Evolutionary conservation across 1,140 invertebrate genomes (phyloP), one percentile per base, ranked within the genome.

Genomic region (Coboldia fuscipes): DNA sequence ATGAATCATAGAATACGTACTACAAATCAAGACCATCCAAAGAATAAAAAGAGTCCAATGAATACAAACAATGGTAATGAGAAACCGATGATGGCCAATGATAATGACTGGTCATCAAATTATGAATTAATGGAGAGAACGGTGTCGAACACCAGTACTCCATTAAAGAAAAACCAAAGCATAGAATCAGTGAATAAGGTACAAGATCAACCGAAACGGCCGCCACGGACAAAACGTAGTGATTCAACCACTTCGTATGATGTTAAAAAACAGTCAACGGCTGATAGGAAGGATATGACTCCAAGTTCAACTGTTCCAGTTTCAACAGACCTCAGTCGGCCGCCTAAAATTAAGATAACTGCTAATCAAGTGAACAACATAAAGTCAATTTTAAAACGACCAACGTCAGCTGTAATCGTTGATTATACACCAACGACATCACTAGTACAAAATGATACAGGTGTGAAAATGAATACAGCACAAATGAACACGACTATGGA

Each of bases 371-470:
- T 47, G 30, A 47, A 14, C 43, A 46, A 19, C 39, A 62, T 62
- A 45, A 76, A 74, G 53, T 75, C 72, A 15, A 75, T 75, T 42
- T 50, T 75, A 38, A 75, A 75, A 50, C 73, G 75, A 48, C 68
- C 68, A 15, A 24, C 44, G 8, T 48, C 47, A 4, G 10, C 27
- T 10, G 9, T 15, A 13, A 29, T n/a, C n/a, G n/a, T n/a, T n/a
- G n/a, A 29, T 15, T 13, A 29, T 5, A 29, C n/a, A 29, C 27
- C 27, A 12, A 23, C 6, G 6, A 23, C 12, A 6, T 8, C 27
- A 29, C 8, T 29, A n/a, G n/a, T n/a, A 29, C 14, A 29, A 7
- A 24, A 24, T 24, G 14, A 29, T n/a, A n/a, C n/a, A n/a, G n/a
- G n/a, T n/a, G n/a, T n/a, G n/a, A n/a, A n/a, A n/a, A n/a, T n/a